Conservation (phyloP, 1,140 invertebrate species). For the Drosophila teissieri region DNA sequence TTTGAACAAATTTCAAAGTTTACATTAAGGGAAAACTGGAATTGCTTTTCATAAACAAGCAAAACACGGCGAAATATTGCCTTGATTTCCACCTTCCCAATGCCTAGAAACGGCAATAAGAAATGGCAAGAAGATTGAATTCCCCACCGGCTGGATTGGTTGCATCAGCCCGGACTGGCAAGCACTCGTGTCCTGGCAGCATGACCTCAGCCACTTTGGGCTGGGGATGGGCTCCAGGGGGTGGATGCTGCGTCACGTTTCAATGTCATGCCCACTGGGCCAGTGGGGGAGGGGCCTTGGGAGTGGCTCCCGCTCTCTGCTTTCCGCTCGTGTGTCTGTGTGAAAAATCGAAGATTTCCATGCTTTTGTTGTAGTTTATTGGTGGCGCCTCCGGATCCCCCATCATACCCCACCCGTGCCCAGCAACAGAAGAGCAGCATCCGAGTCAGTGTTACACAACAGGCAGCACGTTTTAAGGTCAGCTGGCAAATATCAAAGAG, state of each 20-base stretch:
- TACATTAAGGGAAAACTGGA: neutral
- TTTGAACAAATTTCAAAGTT: neutral
- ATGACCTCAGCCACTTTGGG: conserved; percentile 55
- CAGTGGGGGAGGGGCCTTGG: conserved; percentile 9
- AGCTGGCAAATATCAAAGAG: conserved; percentile 63
- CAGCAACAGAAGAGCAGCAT: conserved; percentile 43
- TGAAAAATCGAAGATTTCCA: conserved; percentile 75
- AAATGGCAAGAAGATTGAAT: neutral
- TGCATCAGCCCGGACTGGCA: conserved; percentile 33
- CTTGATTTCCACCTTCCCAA: neutral
- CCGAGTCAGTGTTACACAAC: conserved; percentile 72
- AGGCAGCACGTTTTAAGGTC: conserved; percentile 63
- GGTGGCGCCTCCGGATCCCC: conserved; percentile 36
- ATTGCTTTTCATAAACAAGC: neutral
- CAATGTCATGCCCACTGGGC: conserved; percentile 66
- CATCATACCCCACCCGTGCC: neutral
- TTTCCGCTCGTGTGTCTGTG: conserved; percentile 35
- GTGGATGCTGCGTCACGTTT: conserved; percentile 65
- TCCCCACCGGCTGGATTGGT: conserved; percentile 5
- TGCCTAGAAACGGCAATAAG: neutral
- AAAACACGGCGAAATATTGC: too few species aligned
- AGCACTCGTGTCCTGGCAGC: conserved; percentile 23
- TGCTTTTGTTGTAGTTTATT: conserved; percentile 55
- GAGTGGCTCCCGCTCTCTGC: conserved; percentile 9
- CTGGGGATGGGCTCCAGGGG: conserved; percentile 17